Base-by-base conservation (phyloP, 2,888 invertebrate genomes). In the Pammene fasciana region DNA sequence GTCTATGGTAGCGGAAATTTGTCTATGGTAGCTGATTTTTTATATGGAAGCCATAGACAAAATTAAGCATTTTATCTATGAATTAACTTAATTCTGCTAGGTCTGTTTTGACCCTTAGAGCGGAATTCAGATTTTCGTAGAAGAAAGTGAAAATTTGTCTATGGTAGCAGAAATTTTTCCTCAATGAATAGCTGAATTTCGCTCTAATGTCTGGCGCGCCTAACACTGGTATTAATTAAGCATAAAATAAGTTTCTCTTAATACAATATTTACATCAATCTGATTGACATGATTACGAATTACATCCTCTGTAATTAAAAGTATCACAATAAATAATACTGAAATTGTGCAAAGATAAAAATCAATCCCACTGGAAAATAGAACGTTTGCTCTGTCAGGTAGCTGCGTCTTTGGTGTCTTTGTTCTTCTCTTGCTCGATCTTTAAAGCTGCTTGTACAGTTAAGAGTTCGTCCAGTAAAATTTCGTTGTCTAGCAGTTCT, bases 401-500 rank as follows among this genome's bases (percentile, higher is more conserved):
- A 59, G 84, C 79, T 65, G 84, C 84, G 61, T 86, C 85, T 81
- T 85, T 88, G 56, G 81, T 71, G 36, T 80, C 78, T 43, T 73
- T 82, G 72, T 82, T 85, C 71, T 80, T 81, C 26, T 86, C 85
- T 74, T 86, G 81, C 73, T 85, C 85, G 62, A 82, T 86, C 60
- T 82, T 75, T n/a, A 82, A 82, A 52, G 80, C 83, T n/a, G 90
- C 87, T 73, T 89, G 88, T 67, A 81, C 78, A 67, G 90, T 77
- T 67, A 91, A 73, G 18, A 92, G 78, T 62, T 91, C 91, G 83
- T 91, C 91, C 79, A 91, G 72, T 74, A 92, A 76, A 68, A 90
- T 72, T 72, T 91, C 90, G 71, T 90, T 92, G 75, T 91, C 89
- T 61, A 92, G 82, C 66, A 90, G 74, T 72, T 92, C 92, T 59